Base-by-base conservation (phyloP, 2,113 vertebrate species). In the Apteryx owenii region DNA sequence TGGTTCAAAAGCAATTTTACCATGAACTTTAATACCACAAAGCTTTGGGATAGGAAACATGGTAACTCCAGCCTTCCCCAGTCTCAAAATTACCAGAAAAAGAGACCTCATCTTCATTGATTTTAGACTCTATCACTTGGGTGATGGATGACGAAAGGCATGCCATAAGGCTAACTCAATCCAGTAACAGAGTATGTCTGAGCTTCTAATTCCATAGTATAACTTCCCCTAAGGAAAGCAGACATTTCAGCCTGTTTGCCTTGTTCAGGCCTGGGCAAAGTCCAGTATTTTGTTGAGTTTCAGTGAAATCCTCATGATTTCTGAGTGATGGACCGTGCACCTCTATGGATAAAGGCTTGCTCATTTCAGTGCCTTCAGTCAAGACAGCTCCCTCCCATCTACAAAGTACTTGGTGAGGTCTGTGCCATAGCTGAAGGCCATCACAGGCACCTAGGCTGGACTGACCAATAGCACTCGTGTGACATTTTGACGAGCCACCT, bases 201-300 rank as follows among this genome's bases (percentile, higher is more conserved):
- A 91, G 58, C 19, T 85, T 85, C 70, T 68, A 80, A 80, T 42
- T 71, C 75, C 25, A 42, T 12, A 15, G 62, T 46, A 50, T 42
- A 91, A 82, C 60, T 73, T 94, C 19, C 60, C 50, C 44, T 82
- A 71, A 93, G 50, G 81, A 77, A n/a, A 83, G 23, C 1, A 68
- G 46, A 61, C 60, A 85, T 91, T 96, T 83, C 76, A 89, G 18
- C 51, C 20, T 88, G 36, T 54, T 62, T 38, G 71, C 58, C 40
- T 62, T 70, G 46, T 65, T 90, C 64, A 89, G 54, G 54, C 62
- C 62, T 82, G 46, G 36, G 81, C 68, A 69, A 89, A 68, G 82
- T 64, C 40, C 25, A 3, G 0, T 12, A 42, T 68, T 90, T 68
- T 64, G 23, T 12, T 4, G 5, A 73, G 60, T 88, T 92, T 75